phyloP scores from a whole-genome alignment of 2,888 invertebrate genomes.

The Drosophila seclusa region DNA sequence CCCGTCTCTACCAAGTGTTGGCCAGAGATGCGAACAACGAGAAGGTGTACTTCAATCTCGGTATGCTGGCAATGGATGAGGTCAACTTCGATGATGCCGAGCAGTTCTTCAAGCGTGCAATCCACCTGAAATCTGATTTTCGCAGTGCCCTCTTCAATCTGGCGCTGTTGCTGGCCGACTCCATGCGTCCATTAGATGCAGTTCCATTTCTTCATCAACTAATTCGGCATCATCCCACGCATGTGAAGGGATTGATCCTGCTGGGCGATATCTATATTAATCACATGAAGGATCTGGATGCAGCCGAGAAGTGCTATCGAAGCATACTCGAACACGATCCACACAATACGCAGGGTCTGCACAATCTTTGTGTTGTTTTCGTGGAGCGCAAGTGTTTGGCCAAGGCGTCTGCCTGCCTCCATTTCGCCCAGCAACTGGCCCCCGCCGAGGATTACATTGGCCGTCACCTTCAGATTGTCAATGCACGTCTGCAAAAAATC shows the following conservation, averaged over 20 bases:
- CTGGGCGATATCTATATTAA: conserved; percentile 98
- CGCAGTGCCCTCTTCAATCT: conserved; percentile 97
- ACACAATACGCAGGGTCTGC: conserved; percentile 96
- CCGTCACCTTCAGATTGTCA: conserved; percentile 94
- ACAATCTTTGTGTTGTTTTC: conserved; percentile 98
- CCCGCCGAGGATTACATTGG: conserved; percentile 96
- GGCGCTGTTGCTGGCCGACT: conserved; percentile 94
- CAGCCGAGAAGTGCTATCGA: conserved; percentile 97
- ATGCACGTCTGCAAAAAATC: conserved; percentile 81
- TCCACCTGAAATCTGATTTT: conserved; percentile 94
- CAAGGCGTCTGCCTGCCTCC: conserved; percentile 94
- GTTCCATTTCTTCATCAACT: conserved; percentile 96
- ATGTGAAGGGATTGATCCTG: conserved; percentile 96
- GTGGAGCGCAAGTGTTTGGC: conserved; percentile 95
- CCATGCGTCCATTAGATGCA: conserved; percentile 94
- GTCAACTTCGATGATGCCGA: conserved; percentile 95
- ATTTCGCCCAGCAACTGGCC: conserved; percentile 91
- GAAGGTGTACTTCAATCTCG: conserved; percentile 96
- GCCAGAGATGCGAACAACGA: conserved; percentile 90
- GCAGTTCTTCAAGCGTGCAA: conserved; percentile 95
- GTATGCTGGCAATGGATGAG: conserved; percentile 98
- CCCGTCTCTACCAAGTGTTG: conserved; percentile 92
- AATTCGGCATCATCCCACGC: conserved; percentile 95
- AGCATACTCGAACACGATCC: conserved; percentile 94
- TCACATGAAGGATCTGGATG: conserved; percentile 96